Base-by-base conservation (phyloP, 35 echinoderm and acorn worm species). In the Apostichopus japonicus region DNA sequence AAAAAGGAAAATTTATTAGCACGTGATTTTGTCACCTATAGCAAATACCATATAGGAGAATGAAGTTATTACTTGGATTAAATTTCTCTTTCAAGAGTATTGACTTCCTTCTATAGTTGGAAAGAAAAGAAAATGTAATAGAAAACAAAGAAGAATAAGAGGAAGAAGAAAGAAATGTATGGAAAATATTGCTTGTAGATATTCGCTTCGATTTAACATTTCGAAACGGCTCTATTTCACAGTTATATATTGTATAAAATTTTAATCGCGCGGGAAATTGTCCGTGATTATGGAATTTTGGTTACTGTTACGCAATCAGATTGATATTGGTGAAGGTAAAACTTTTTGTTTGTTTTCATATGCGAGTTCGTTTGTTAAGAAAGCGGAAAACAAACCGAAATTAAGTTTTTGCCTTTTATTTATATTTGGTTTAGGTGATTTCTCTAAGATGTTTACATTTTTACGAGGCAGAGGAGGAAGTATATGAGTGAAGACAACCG, bases 1-100 rank as follows among this genome's bases (percentile, higher is more conserved):
- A 23, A 67, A 89, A 75, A 65, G 61, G 61, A 56, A 89, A 53
- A 89, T 89, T 72, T 75, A 89, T 89, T 89, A 89, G 86, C 67
- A 75, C 67, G 62, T 89, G 86, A 89, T 89, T 89, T 89, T 65
- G 86, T 67, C 67, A 89, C 86, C 86, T 72, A 67, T 89, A 89
- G 61, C 86, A 75, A 67, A 65, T 71, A 72, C 67, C 23, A 65
- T 72, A 63, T 72, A 63, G 27, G 63, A 89, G 86, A 89, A 21
- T 89, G 23, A 59, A 59, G 81, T 84, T 84, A 84, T 84, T 84
- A 84, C 81, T 84, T 84, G 15, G 54, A 57, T 57, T 84, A 57
- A 58, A 58, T 57, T 84, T 84, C 55, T n/a, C 15, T 21, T 84
- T 24, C 19, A 51, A 84, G 71, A 75, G 57, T 84, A 84, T 84